Evolutionary conservation across 2,113 vertebrate genomes (phyloP).

Genomic region (Syrrhaptes paradoxus): DNA sequence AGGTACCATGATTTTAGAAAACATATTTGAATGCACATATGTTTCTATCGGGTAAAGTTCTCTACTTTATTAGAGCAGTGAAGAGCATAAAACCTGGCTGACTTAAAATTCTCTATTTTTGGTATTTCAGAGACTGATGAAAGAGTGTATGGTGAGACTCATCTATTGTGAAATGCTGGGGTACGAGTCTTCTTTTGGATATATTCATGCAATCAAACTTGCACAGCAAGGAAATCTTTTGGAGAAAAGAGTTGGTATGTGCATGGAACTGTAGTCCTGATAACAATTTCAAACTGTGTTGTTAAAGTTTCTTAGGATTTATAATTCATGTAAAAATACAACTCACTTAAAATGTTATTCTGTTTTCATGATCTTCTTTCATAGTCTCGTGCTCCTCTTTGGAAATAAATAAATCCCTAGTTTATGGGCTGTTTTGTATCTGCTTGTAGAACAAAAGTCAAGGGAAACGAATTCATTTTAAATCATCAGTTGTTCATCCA

Average conservation of each 20-base stretch:
- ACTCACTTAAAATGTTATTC: neutral
- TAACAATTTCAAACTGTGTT: neutral
- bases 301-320: neutral
- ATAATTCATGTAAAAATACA: neutral
- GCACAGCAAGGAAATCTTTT: slow-evolving; percentile 93
- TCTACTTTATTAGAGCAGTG: neutral
- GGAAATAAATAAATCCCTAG: neutral
- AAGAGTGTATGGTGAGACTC: slow-evolving; percentile 94
- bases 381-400: neutral
- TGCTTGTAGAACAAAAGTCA: neutral
- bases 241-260: slow-evolving; percentile 97
- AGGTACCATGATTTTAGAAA: neutral
- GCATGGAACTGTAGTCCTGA: neutral
- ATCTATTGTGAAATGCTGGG: slow-evolving; percentile 99
- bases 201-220: slow-evolving; percentile 97
- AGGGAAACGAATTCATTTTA: neutral
- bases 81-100: neutral
- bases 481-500: neutral
- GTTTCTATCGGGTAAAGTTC: neutral
- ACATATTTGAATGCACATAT: accelerated
- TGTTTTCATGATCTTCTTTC: neutral
- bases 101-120: neutral
- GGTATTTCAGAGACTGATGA: slow-evolving; percentile 90
- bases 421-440: neutral
- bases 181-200: slow-evolving; percentile 93